These are phyloP conservation scores for Drosophila santomea DNA, from an alignment of 1,140 invertebrate species.

Conservation along the genomic window DNA sequence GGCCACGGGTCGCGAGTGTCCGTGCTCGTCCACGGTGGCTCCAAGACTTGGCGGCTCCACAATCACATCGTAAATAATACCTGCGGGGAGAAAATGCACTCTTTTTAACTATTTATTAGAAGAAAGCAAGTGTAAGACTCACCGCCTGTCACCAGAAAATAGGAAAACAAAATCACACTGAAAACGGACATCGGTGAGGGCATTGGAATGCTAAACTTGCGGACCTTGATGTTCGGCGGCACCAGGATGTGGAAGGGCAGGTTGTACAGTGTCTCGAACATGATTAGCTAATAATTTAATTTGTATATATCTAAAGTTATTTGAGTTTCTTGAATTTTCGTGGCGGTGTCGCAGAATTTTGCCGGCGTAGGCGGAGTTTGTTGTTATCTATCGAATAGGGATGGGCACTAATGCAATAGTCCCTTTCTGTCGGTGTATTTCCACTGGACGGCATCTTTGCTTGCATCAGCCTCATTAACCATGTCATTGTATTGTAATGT, in stretches of 20 bases:
- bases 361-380: constrained; percentile 64
- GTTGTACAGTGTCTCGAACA: constrained; percentile 92
- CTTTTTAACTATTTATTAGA: neutral
- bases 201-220: constrained; percentile 89
- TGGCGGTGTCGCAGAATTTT: constrained; percentile 5
- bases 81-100: constrained; percentile 86
- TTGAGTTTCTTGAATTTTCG: neutral
- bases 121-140: constrained; percentile 60
- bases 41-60: constrained; percentile 99
- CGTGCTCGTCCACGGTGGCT: constrained; percentile 98
- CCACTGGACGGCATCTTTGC: neutral
- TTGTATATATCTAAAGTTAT: neutral
- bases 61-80: constrained; percentile 99
- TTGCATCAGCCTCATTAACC: neutral
- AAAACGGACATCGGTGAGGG: constrained; percentile 98
- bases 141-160: constrained; percentile 99
- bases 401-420: neutral
- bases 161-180: constrained; percentile 94
- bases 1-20: constrained; percentile 97
- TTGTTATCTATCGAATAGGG: constrained; percentile 19
- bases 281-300: constrained; percentile 29
- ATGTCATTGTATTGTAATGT: too few relatives aligned
- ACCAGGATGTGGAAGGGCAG: constrained; percentile 94
- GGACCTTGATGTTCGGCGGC: constrained; percentile 96
- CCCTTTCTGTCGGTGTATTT: neutral